Evolutionary conservation across 2,113 vertebrate genomes (phyloP).

Genomic region (Arenaria interpres): DNA sequence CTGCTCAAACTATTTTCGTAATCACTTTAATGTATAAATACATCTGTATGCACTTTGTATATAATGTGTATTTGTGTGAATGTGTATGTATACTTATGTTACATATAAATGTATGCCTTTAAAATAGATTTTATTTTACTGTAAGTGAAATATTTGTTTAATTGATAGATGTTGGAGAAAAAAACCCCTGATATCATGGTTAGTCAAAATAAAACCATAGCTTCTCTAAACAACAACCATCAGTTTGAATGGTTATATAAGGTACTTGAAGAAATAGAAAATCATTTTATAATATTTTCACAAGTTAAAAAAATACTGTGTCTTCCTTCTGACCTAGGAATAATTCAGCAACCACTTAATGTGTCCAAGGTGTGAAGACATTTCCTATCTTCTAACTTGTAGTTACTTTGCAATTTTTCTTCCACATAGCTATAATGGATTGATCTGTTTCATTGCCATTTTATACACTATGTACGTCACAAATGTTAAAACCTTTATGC

Average conservation of each 20-base stretch:
- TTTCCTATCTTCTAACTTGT: not conserved
- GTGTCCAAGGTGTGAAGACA: not conserved
- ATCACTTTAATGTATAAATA: not conserved
- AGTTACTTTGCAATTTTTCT: not conserved
- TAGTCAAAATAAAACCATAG: not conserved
- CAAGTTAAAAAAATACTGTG: not conserved
- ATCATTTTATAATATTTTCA: not conserved
- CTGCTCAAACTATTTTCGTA: not conserved
- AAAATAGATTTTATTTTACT: not conserved
- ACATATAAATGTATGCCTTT: not conserved
- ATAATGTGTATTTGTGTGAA: not conserved
- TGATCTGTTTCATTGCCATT: not conserved
- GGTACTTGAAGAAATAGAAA: not conserved
- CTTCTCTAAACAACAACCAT: not conserved
- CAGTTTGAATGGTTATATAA: not conserved
- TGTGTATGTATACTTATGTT: not conserved
- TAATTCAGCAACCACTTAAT: not conserved
- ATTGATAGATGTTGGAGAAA: not conserved
- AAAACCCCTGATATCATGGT: fast-evolving
- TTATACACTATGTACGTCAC: not conserved
- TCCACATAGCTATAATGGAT: not conserved
- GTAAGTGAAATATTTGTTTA: not conserved
- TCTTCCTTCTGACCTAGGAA: not conserved
- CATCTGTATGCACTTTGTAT: not conserved
- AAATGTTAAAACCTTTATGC: not conserved